Conservation (phyloP, 2,888 invertebrate genomes). For the Chelonus formosanus region DNA sequence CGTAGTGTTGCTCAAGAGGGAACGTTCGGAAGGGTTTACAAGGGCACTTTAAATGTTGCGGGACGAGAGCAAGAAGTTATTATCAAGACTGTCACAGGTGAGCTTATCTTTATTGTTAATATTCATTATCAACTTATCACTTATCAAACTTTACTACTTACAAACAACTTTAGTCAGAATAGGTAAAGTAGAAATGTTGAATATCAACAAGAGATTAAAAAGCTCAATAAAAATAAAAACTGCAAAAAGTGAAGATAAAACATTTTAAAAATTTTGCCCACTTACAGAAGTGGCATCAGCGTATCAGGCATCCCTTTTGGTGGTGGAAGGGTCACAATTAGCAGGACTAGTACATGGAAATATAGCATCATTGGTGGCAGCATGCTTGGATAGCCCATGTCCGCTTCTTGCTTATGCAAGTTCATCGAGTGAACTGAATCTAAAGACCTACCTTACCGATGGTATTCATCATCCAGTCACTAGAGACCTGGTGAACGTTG, state of each 20-base stretch:
- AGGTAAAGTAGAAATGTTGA: slow-evolving; percentile 33
- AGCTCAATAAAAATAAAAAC: neutral
- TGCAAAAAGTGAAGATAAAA: neutral
- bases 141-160: neutral
- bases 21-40: slow-evolving; percentile 87
- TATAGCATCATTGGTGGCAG: slow-evolving; percentile 76
- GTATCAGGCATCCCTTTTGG: slow-evolving; percentile 75
- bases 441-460: slow-evolving; percentile 63
- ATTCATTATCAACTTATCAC: slow-evolving; percentile 2
- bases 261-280: neutral
- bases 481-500: slow-evolving; percentile 84
- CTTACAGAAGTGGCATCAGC: slow-evolving; percentile 74
- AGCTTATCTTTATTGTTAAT: slow-evolving; percentile 51
- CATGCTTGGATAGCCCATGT: slow-evolving; percentile 70
- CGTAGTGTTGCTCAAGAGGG: slow-evolving; percentile 78
- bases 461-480: slow-evolving; percentile 68
- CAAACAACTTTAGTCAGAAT: slow-evolving; percentile 22
- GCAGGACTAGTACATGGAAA: slow-evolving; percentile 77
- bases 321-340: slow-evolving; percentile 79
- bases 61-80: slow-evolving; percentile 78
- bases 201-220: slow-evolving; percentile 22
- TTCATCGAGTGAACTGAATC: slow-evolving; percentile 59
- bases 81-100: slow-evolving; percentile 88
- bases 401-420: slow-evolving; percentile 79
- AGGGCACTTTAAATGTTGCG: slow-evolving; percentile 74